Evolutionary conservation across 2,113 vertebrate genomes (phyloP), one percentile per base, ranked within the genome.

Genomic region (Agapornis roseicollis): DNA sequence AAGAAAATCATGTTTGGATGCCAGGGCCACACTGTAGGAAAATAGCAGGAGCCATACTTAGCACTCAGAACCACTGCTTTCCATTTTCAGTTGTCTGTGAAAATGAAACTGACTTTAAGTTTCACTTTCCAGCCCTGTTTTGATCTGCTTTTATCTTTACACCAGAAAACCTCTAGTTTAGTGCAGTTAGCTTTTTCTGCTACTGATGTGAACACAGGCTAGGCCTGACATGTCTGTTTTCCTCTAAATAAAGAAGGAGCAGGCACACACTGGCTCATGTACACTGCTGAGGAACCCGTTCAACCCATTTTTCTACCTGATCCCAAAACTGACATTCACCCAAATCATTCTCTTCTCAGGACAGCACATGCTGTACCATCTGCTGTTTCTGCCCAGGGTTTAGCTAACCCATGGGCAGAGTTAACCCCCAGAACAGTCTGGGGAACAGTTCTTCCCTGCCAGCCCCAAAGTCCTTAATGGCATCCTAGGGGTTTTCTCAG

Each of bases 221-320:
- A 25, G 64, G 76, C 71, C 60, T 71, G 82, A 47, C 53, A 6
- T 27, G 63, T 6, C 37, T 3, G 2, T 70, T 80, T 69, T 58
- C 46, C 39, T 60, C 63, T 8, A 10, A 46, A 74, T 47, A n/a
- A 46, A 31, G 69, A 25, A 72, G 37, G 28, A 18, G 56, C 52
- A 14, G 39, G 60, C 64, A 35, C 63, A 23, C 49, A 4, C 44
- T 13, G 44, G 39, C 42, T 61, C 64, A 66, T 4, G 8, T 2
- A 19, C 9, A 4, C 0, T 0, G 7, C 1, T 11, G n/a, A 56
- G 49, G 60, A 74, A 20, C 28, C 29, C 13, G 1, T 29, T 10
- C 28, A 41, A 3, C 9, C 5, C 19, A 3, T 42, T 61, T 33
- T 66, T 13, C 20, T 9, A 11, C 29, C 13, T 3, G 13, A 8